Base-by-base conservation (phyloP, 2,113 vertebrate genomes). In the Rhadina sibilatrix region DNA sequence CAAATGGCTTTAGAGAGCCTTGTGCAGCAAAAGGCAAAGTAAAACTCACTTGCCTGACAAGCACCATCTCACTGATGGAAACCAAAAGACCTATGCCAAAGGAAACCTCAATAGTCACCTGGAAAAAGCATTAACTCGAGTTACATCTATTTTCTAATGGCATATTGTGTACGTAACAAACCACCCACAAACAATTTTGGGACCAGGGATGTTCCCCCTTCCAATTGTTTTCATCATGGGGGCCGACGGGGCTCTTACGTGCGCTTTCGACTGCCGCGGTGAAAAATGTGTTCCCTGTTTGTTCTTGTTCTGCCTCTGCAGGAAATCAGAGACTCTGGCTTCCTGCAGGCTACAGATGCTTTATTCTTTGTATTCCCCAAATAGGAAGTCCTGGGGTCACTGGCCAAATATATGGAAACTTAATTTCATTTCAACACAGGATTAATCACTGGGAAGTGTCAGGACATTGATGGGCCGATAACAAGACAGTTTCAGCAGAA, bases 241-340 rank as follows among this genome's bases (percentile, higher is more conserved):
- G 86, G 75, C 53, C n/a, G 9, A n/a, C 72, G 8, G 35, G 83
- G 85, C 94, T 87, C 78, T 95, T 93, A 94, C 95, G 86, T 96
- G 97, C 89, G 4, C 90, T 65, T 89, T 92, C 53, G 17, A 87
- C 90, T 87, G 90, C 65, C 0, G 3, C 53, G 15, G 68, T 90
- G 96, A 96, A 96, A 95, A 83, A 64, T 69, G 87, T 76, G 87
- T 96, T 96, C 96, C 86, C 87, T 89, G 95, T 96, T 97, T 97
- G 96, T 97, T 96, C 94, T 95, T 94, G 83, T 68, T 70, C 89
- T 92, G 71, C 80, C 93, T 35, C 81, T 83, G 54, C 97, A 98
- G 97, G 98, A 98, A 98, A 97, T 96, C 83, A 76, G 86, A 91
- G 95, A 94, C 96, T 96, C 93, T 96, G 96, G 83, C 96, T 98